Evolutionary conservation across 2,113 vertebrate species (phyloP), one percentile per base, ranked within the genome.

Genomic region (Poecilia latipinna): DNA sequence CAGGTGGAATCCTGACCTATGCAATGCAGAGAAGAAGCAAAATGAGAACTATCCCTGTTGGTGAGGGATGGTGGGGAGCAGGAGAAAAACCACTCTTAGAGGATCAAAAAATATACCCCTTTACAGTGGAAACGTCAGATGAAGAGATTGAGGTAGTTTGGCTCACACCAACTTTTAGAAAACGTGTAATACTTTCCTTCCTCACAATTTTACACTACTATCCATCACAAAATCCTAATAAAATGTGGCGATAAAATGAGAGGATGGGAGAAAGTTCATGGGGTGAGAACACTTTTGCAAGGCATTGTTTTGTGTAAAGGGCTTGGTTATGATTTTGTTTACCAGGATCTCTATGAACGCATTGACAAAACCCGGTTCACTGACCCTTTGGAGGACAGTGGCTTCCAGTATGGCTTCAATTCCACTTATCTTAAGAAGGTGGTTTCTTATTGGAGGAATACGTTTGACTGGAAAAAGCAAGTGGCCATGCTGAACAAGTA

Each of bases 391-490:
- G 95, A 97, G 71, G 94, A 95, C n/a, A 78, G 89, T 0, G 64
- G 90, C 44, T 97, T 97, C 79, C 91, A 96, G 12, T 97, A 97
- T 0, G 96, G 96, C 67, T 97, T 97, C 88, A 96, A 96, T 74
- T 94, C 94, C 13, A 85, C 33, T 70, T 92, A 95, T 80, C 93
- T 97, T 28, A 90, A 1, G 89, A 95, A 75, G 74, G 95, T 97
- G 62, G 87, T 95, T 76, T 91, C 93, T 57, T 97, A 97, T 44
- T 97, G 96, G 96, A 95, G 94, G 88, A 91, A 96, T 12, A 65
- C 94, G 75, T 97, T 95, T 68, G 93, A 97, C 88, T 97, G 96
- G 96, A 91, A 62, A 61, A 96, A 95, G 81, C 96, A 97, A 84
- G 95, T 96, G 79, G 90, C 93, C 28, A 35, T 90, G 72, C 92